A percentile compares a stretch with the other conserved stretches of the same genome.
phyloP scores from a whole-genome alignment of 2,888 invertebrate species.

The Iphiclides podalirius region DNA sequence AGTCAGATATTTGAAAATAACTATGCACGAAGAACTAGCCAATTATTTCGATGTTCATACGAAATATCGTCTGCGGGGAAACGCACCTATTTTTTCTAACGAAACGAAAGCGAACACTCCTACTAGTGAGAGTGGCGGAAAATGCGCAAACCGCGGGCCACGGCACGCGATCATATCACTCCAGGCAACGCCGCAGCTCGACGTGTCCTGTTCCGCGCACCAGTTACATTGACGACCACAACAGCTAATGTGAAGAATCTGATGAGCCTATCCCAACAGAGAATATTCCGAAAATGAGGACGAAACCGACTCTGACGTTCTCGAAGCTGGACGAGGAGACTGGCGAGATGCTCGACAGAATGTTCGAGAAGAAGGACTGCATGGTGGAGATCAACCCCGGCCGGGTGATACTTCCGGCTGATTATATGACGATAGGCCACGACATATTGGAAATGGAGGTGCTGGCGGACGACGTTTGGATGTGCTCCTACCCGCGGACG shows the following conservation, averaged over 20 bases:
- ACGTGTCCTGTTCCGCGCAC: too few species aligned
- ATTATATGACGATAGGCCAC: slow-evolving; percentile 84
- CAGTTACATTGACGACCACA: too few species aligned
- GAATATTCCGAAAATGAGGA: slow-evolving; percentile 51
- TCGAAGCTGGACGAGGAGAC: slow-evolving; percentile 81
- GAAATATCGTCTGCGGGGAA: not conserved
- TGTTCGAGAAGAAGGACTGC: slow-evolving; percentile 84
- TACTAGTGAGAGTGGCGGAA: slow-evolving; percentile 50
- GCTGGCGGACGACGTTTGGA: slow-evolving; percentile 88
- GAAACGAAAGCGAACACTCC: slow-evolving; percentile 51
- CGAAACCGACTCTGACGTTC: slow-evolving; percentile 68
- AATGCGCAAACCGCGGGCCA: slow-evolving; percentile 33
- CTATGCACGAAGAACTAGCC: too few species aligned
- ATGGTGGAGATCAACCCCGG: slow-evolving; percentile 88
- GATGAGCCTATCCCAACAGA: too few species aligned
- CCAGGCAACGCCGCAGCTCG: slow-evolving; percentile 34
- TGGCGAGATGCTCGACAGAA: slow-evolving; percentile 81
- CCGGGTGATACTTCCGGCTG: slow-evolving; percentile 84
- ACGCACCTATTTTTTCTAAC: slow-evolving; percentile 25
- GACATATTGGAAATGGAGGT: slow-evolving; percentile 86
- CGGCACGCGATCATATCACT: slow-evolving; percentile 53
- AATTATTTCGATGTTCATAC: too few species aligned
- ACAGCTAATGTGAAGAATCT: too few species aligned
- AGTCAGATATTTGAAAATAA: too few species aligned
- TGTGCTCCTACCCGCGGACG: slow-evolving; percentile 93